phyloP scores from a whole-genome alignment of 2,888 invertebrate genomes.

The Cantharis lateralis region DNA sequence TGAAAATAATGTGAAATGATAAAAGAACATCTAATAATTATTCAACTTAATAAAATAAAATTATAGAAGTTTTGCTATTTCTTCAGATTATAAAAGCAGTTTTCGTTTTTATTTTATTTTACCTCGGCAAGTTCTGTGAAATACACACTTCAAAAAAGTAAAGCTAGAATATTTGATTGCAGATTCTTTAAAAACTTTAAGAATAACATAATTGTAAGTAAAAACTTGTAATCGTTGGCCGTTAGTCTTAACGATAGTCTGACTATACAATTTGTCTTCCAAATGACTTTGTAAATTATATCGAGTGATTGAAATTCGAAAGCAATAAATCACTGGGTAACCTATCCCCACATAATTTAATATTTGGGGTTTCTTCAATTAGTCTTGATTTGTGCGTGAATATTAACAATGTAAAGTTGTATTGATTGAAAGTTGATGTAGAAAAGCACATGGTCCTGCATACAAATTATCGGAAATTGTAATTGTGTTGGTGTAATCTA shows the following conservation, averaged over 20 bases:
- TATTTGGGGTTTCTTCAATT: background rate
- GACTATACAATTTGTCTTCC: no score
- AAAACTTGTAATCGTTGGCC: background rate
- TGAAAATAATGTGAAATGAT: background rate
- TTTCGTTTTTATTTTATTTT: background rate
- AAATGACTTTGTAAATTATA: no score
- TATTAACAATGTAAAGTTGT: background rate
- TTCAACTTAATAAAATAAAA: background rate
- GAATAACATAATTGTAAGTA: background rate
- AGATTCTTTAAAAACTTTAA: background rate
- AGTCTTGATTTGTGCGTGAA: background rate
- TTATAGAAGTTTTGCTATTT: background rate
- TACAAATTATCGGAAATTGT: background rate
- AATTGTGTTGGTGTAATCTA: background rate
- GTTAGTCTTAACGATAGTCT: background rate
- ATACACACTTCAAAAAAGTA: background rate
- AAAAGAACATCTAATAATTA: background rate
- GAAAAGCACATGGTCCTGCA: background rate
- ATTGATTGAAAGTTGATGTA: background rate
- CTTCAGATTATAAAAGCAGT: background rate
- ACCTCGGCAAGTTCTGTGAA: background rate
- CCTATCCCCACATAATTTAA: background rate
- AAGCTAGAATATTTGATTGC: background rate
- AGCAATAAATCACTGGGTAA: background rate
- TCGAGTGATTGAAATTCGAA: background rate